A percentile compares a stretch with the other conserved stretches of the same genome.
phyloP scores from a whole-genome alignment of 2,888 invertebrate genomes.

The Entomobrya multifasciata region DNA sequence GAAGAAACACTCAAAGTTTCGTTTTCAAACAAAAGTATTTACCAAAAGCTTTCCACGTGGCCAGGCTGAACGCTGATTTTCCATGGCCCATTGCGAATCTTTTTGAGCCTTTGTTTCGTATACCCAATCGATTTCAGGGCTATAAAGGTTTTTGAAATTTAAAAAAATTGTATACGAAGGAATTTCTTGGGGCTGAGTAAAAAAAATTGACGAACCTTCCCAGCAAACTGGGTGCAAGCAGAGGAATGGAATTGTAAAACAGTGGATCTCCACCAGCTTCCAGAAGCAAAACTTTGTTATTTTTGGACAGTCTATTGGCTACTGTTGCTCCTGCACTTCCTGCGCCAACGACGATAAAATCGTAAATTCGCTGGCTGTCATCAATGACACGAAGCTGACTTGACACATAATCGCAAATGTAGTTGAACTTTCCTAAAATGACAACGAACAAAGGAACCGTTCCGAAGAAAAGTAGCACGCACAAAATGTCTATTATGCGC shows the following conservation, averaged over 20 bases:
- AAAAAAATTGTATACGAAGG: no score
- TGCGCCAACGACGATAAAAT: slow-evolving; percentile 73
- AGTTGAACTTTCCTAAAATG: slow-evolving; percentile 70
- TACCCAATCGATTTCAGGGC: slow-evolving; percentile 73
- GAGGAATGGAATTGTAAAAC: slow-evolving; percentile 71
- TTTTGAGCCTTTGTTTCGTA: slow-evolving; percentile 77
- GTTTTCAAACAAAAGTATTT: no score
- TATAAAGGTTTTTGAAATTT: slow-evolving; percentile 81
- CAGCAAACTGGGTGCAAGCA: slow-evolving; percentile 49
- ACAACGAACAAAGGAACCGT: slow-evolving; percentile 70
- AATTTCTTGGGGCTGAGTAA: no score
- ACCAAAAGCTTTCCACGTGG: slow-evolving; percentile 55
- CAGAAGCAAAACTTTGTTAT: slow-evolving; percentile 84
- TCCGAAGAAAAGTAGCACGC: slow-evolving; percentile 66
- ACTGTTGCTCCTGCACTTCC: slow-evolving; percentile 69
- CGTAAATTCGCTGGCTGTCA: slow-evolving; percentile 60
- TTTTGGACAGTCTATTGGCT: slow-evolving; percentile 83
- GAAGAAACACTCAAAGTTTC: background rate
- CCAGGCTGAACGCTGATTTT: slow-evolving; percentile 50
- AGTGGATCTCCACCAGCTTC: slow-evolving; percentile 86
- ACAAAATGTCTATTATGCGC: slow-evolving; percentile 61
- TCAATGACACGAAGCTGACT: slow-evolving; percentile 59
- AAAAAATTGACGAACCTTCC: slow-evolving; percentile 31
- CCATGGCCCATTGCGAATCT: slow-evolving; percentile 55
- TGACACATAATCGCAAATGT: slow-evolving; percentile 71